Percentiles rank a stretch among this genome's conserved stretches.
These are phyloP conservation scores for Biston betularia DNA, from an alignment of 2,888 invertebrate genomes.

Conservation along the genomic window DNA sequence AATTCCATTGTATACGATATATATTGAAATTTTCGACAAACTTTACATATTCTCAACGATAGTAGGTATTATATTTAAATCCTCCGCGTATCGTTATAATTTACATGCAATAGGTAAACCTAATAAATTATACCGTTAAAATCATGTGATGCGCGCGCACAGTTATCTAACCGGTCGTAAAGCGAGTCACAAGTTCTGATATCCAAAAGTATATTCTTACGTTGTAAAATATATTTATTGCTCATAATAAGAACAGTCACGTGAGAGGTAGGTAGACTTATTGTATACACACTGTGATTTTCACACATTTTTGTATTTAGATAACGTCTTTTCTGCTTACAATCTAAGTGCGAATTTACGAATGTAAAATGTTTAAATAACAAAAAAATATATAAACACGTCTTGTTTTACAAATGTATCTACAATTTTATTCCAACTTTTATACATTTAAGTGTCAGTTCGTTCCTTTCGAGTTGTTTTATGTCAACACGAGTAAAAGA, in stretches of 20 bases:
- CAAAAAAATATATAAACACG: too few species aligned
- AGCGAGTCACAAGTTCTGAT: constrained; percentile 32
- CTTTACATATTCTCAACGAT: background rate
- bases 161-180: constrained; percentile 41
- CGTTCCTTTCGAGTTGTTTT: background rate
- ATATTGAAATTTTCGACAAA: background rate
- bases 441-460: background rate
- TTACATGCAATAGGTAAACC: constrained; percentile 23
- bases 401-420: background rate
- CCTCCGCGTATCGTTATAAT: constrained; percentile 7
- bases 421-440: background rate
- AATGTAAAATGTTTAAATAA: too few species aligned
- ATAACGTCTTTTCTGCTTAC: too few species aligned
- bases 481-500: background rate
- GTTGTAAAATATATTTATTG: constrained; percentile 28
- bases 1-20: too few species aligned
- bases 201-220: constrained; percentile 21
- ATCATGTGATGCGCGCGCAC: constrained; percentile 32
- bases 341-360: too few species aligned
- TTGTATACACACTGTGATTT: background rate
- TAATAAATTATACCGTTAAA: constrained; percentile 28
- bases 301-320: too few species aligned
- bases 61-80: constrained; percentile 2
- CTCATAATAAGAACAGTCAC: constrained; percentile 8
- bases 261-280: constrained; percentile 3